Evolutionary conservation across 1,140 invertebrate species (phyloP), one percentile per base, ranked within the genome.

Genomic region (Sitophilus oryzae): DNA sequence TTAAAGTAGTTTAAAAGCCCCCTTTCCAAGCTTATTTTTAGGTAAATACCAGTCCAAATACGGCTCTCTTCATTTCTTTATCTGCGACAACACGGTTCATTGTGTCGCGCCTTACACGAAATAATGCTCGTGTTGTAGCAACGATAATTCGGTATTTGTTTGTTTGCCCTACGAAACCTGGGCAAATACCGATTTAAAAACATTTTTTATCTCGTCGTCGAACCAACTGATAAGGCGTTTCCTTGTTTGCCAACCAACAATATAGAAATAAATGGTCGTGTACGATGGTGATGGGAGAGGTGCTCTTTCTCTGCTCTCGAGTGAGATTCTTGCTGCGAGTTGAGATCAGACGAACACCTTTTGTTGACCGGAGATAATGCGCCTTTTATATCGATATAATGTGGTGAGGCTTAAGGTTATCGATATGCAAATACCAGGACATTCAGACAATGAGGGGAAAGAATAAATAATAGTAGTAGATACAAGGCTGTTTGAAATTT

Each of bases 321-420:
- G 49, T n/a, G n/a, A n/a, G 23, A 38, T 51, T 45, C 42, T 57
- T 52, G 48, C 55, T 47, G 34, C 25, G 38, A 44, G 45, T 52
- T 46, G 21, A 57, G 55, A 57, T 57, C 51, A n/a, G n/a, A 57
- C 36, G 44, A 51, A 52, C 54, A 56, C 55, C 55, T 57, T 57
- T 57, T 57, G 42, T 57, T 51, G 47, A 57, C 55, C 49, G 16
- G 46, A 57, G 55, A 57, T 57, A 57, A 57, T 57, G 20, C 30
- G 41, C 43, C 49, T 48, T 57, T 57, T 57, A 57, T 57, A 23
- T 52, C 46, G 47, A 52, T 57, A 57, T 57, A 51, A 57, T 56
- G 49, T 57, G 49, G 45, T 57, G 51, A 57, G 51, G 51, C 55
- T 57, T 22, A 14, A 18, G 48, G 42, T 57, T 57, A 57, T 57